These are phyloP conservation scores for Tachysurus vachellii DNA, from an alignment of 2,113 vertebrate species.

Conservation along the genomic window DNA sequence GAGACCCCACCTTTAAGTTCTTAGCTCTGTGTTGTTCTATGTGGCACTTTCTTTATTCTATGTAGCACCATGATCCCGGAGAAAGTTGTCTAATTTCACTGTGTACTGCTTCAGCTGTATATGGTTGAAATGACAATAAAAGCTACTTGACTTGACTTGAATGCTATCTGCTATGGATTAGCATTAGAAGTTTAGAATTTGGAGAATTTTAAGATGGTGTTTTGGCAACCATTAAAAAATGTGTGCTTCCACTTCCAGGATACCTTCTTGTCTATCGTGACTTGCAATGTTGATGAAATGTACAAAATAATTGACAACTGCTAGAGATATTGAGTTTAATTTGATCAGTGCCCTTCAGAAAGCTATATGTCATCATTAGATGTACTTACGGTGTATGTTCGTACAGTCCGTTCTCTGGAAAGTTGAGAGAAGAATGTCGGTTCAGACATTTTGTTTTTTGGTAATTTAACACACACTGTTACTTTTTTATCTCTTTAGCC, in stretches of 20 bases:
- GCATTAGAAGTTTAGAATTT: too few relatives aligned
- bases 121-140: too few relatives aligned
- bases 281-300: background rate
- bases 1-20: too few relatives aligned
- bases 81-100: too few relatives aligned
- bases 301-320: background rate
- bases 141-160: too few relatives aligned
- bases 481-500: background rate
- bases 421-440: constrained; percentile 11
- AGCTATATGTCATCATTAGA: constrained; percentile 13
- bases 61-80: too few relatives aligned
- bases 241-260: background rate
- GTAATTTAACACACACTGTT: background rate
- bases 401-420: constrained; percentile 68
- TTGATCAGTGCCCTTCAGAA: background rate
- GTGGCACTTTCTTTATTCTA: too few relatives aligned
- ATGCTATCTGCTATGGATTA: background rate
- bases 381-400: constrained; percentile 80
- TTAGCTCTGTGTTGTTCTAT: too few relatives aligned
- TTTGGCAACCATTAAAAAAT: background rate
- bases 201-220: background rate
- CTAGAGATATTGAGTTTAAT: background rate
- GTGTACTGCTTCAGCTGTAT: too few relatives aligned
- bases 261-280: background rate
- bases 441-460: background rate